Percentiles rank a stretch among this genome's conserved stretches.
These are phyloP conservation scores for Aricia artaxerxes DNA, from an alignment of 2,888 invertebrate genomes.

Conservation along the genomic window DNA sequence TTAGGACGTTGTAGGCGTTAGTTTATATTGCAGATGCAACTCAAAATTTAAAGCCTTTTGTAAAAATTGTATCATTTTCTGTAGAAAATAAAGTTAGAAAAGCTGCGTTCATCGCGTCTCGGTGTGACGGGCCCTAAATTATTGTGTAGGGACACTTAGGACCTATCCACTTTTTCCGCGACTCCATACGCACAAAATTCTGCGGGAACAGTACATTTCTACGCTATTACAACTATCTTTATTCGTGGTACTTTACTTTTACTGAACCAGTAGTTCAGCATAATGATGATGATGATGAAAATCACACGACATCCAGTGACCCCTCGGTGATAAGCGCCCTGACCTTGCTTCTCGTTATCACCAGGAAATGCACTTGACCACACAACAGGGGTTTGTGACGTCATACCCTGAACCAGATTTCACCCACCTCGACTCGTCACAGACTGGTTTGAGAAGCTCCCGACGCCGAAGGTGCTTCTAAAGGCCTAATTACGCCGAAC, in stretches of 20 bases:
- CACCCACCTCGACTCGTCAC: not conserved
- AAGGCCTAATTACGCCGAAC: no score
- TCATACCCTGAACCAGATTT: not conserved
- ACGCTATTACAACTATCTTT: no score
- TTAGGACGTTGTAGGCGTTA: not conserved
- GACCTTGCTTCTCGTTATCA: conserved; percentile 18
- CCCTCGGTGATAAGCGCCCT: conserved; percentile 3
- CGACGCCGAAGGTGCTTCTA: not conserved
- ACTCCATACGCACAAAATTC: no score
- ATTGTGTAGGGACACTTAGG: no score
- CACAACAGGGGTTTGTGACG: not conserved
- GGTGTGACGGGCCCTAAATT: no score
- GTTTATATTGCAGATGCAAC: not conserved
- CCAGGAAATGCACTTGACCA: conserved; percentile 26
- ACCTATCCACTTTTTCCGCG: no score
- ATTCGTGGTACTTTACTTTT: no score
- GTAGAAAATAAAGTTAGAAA: no score
- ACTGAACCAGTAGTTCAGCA: not conserved
- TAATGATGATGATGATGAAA: not conserved
- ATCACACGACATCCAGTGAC: not conserved
- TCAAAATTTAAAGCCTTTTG: not conserved
- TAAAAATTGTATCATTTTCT: no score
- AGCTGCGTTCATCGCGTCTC: no score
- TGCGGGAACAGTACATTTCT: no score
- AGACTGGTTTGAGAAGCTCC: not conserved